Evolutionary conservation across 1,140 invertebrate species (phyloP).

Genomic region (Drosophila pandora): DNA sequence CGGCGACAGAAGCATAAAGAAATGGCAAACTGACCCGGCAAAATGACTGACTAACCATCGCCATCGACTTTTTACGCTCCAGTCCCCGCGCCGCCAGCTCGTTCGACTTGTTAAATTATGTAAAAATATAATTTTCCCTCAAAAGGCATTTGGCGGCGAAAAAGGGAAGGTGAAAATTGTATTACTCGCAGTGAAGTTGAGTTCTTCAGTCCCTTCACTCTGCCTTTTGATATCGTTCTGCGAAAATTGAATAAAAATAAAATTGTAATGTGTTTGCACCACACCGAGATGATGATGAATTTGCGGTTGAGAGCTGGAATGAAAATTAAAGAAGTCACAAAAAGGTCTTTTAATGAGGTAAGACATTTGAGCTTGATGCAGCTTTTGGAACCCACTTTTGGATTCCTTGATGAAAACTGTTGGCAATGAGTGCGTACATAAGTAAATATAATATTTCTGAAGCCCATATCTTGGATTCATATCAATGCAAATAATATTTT

Average conservation of each 20-base stretch:
- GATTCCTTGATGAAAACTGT: background rate
- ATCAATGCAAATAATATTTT: background rate
- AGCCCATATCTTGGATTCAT: background rate
- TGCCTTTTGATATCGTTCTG: slow-evolving; percentile 61
- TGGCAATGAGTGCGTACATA: background rate
- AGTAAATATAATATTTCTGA: background rate
- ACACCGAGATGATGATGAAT: slow-evolving; percentile 15
- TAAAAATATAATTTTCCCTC: slow-evolving; percentile 68
- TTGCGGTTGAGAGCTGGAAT: slow-evolving; percentile 35
- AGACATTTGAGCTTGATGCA: slow-evolving; percentile 4
- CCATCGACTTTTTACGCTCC: background rate
- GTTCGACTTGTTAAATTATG: slow-evolving; percentile 63
- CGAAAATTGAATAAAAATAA: slow-evolving; percentile 73
- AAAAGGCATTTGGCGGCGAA: slow-evolving; percentile 20
- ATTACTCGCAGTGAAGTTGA: slow-evolving; percentile 47
- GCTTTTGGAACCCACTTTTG: background rate
- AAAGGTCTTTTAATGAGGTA: slow-evolving; percentile 37
- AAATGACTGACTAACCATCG: slow-evolving; percentile 20
- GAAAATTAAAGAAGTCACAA: slow-evolving; percentile 41
- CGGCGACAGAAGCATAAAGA: slow-evolving; percentile 23
- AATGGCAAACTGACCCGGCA: slow-evolving; percentile 41
- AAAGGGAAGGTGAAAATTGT: slow-evolving; percentile 47
- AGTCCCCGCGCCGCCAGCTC: background rate
- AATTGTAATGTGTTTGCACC: slow-evolving; percentile 48
- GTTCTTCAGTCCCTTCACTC: slow-evolving; percentile 26